A percentile compares a stretch with the other conserved stretches of the same genome.
These are phyloP conservation scores for Dicrurus megarhynchus DNA, from an alignment of 2,113 vertebrate genomes.

Conservation along the genomic window DNA sequence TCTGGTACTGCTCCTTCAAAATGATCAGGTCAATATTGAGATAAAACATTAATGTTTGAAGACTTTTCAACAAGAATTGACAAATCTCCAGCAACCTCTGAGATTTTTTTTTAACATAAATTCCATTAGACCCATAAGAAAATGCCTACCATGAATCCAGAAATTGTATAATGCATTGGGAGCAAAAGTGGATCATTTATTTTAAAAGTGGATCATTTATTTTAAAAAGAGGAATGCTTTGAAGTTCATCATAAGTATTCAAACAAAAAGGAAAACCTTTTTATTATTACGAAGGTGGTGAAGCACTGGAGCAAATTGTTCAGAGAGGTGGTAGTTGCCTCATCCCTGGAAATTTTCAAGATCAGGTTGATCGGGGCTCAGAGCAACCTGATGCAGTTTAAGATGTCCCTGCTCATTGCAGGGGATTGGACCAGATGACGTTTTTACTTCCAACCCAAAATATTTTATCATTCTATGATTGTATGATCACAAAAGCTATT, in stretches of 20 bases:
- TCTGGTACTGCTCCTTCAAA: not conserved
- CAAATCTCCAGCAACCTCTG: not conserved
- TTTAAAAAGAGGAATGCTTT: not conserved
- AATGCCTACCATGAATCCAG: not conserved
- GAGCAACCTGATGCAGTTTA: not conserved
- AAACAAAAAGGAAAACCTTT: not conserved
- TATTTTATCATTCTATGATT: not conserved
- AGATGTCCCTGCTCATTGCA: not conserved
- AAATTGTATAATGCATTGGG: not conserved
- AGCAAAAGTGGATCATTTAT: not conserved
- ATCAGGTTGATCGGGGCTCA: rapidly evolving
- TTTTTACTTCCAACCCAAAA: not conserved
- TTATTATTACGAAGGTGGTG: not conserved
- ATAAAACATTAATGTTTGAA: not conserved
- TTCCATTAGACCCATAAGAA: not conserved
- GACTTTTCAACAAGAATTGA: not conserved
- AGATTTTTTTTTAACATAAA: not conserved
- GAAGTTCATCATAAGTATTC: not conserved
- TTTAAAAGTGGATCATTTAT: not conserved
- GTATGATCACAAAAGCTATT: not conserved
- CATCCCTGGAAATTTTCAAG: not conserved
- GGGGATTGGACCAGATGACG: not conserved
- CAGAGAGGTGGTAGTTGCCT: not conserved
- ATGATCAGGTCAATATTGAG: not conserved
- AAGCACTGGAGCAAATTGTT: not conserved